Conservation (phyloP, 2,797 vertebrate genomes). For the Enteromius unitaeniatus region DNA sequence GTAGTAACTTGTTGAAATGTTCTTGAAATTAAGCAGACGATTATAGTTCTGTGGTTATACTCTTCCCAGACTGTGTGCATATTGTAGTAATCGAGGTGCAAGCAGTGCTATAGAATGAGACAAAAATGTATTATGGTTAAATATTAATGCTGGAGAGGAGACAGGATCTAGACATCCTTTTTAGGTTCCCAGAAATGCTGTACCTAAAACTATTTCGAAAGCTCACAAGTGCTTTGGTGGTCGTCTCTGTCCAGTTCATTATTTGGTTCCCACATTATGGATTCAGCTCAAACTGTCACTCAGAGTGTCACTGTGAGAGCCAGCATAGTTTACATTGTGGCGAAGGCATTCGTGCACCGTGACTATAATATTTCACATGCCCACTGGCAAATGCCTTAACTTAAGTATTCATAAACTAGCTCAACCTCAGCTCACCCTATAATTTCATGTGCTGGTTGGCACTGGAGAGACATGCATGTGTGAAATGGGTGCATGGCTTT, state of each 20-base stretch:
- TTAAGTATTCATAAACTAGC: constrained; percentile 51
- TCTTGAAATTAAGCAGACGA: neutral
- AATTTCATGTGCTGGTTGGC: constrained; percentile 50
- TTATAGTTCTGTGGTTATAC: neutral
- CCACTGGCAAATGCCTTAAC: constrained; percentile 50
- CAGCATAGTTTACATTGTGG: constrained; percentile 50
- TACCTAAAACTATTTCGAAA: constrained; percentile 48
- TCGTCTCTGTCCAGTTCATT: constrained; percentile 44
- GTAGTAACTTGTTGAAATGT: constrained; percentile 19
- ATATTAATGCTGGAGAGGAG: constrained; percentile 37
- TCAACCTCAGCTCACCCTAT: constrained; percentile 46
- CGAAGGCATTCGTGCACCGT: constrained; percentile 22
- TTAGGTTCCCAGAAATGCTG: constrained; percentile 25
- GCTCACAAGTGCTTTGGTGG: constrained; percentile 44
- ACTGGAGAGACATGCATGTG: constrained; percentile 30
- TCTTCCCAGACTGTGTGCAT: constrained; percentile 6
- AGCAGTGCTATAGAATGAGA: constrained; percentile 17
- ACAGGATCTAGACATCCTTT: constrained; percentile 2
- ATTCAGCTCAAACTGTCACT: constrained; percentile 49
- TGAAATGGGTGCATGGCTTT: constrained; percentile 7
- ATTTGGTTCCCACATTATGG: constrained; percentile 31
- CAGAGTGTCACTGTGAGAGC: constrained; percentile 39
- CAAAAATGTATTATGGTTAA: constrained; percentile 23
- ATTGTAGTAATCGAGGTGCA: constrained; percentile 13
- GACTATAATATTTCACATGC: constrained; percentile 52